Percentiles rank a stretch among this genome's conserved stretches.
Conservation (phyloP, 2,113 vertebrate genomes). For the Mohoua ochrocephala region DNA sequence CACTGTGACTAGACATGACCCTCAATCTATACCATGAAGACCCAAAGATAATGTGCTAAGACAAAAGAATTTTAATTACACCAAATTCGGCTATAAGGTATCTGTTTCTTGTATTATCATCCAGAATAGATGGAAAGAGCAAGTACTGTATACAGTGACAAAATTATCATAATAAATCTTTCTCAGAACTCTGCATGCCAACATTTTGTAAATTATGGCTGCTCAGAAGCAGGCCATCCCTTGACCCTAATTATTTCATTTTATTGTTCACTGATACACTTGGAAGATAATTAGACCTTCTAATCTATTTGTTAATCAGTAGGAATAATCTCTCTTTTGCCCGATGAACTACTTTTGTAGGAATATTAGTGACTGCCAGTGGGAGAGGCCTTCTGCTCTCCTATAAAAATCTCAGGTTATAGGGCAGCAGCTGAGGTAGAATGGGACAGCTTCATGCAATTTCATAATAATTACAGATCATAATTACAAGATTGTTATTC, state of each 20-base stretch:
- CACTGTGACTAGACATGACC: fast-evolving
- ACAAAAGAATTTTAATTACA: neutral
- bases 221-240: neutral
- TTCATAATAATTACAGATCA: neutral
- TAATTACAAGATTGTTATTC: neutral
- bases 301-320: constrained; percentile 45
- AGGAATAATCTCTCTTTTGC: constrained; percentile 37
- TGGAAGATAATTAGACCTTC: constrained; percentile 16
- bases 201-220: neutral
- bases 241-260: constrained; percentile 56
- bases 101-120: neutral
- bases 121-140: neutral
- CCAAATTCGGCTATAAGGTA: neutral
- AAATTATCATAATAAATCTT: neutral
- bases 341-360: constrained; percentile 1
- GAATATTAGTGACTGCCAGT: constrained; percentile 36
- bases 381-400: neutral
- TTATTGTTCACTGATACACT: constrained; percentile 12
- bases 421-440: neutral
- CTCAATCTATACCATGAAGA: neutral
- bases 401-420: neutral
- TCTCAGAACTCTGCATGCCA: neutral
- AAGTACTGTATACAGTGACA: neutral
- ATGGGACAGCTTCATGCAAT: neutral
- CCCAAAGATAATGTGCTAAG: neutral